These are phyloP conservation scores for Tetramorium simillimum DNA, from an alignment of 1,140 invertebrate species.

Conservation along the genomic window DNA sequence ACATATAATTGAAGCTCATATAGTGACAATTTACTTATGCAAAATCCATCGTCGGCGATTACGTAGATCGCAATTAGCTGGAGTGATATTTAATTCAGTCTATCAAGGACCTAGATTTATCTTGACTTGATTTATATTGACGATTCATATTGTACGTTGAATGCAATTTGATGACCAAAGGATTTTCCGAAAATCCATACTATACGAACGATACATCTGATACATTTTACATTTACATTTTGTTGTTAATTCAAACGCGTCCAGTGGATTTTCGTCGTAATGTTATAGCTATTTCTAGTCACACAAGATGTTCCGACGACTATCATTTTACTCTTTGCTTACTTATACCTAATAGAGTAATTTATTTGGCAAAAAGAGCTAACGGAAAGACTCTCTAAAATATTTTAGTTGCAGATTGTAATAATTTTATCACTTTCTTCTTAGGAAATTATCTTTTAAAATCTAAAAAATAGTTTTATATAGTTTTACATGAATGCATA, in stretches of 20 bases:
- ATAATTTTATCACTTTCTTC: not conserved
- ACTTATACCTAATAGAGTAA: not conserved
- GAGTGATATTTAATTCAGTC: not conserved
- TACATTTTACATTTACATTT: not conserved
- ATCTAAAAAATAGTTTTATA: not conserved
- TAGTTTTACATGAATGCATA: not conserved
- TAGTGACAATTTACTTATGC: slow-evolving; percentile 10
- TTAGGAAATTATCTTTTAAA: not conserved
- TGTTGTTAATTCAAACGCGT: not conserved
- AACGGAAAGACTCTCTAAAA: not conserved
- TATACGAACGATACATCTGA: not conserved
- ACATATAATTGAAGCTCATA: slow-evolving; percentile 20
- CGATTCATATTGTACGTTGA: not conserved
- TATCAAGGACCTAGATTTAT: not conserved
- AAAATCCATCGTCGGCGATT: slow-evolving; percentile 12
- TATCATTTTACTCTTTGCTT: not conserved
- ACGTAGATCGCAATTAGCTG: not conserved
- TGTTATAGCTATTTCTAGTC: not conserved
- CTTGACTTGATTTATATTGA: not conserved
- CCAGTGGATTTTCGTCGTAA: not conserved
- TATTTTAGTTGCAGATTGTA: not conserved
- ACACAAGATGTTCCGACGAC: not conserved
- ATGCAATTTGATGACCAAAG: not conserved
- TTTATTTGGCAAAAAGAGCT: not conserved
- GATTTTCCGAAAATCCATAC: not conserved